Evolutionary conservation across 2,797 vertebrate genomes (phyloP).

Genomic region (Odontamblyopus lacepedii): DNA sequence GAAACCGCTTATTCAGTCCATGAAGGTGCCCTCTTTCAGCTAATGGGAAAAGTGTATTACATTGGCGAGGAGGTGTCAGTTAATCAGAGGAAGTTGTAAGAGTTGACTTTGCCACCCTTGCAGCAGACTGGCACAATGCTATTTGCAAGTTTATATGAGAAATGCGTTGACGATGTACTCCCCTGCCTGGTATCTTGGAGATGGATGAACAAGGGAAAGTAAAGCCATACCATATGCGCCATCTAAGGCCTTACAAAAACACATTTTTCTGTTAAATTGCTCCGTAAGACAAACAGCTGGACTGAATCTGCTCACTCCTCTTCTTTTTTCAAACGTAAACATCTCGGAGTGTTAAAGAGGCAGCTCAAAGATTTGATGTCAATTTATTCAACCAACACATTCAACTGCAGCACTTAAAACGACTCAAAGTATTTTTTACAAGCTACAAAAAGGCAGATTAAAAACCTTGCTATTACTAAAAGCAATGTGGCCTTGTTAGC

Average conservation of each 20-base stretch:
- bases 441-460: slow-evolving; percentile 4
- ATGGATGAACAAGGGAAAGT: slow-evolving; percentile 49
- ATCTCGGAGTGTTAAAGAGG: slow-evolving; percentile 48
- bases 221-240: slow-evolving; percentile 45
- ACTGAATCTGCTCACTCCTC: slow-evolving; percentile 50
- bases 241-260: slow-evolving; percentile 59
- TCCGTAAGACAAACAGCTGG: slow-evolving; percentile 69
- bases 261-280: slow-evolving; percentile 62
- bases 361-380: slow-evolving; percentile 36
- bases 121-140: slow-evolving; percentile 21
- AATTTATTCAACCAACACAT: slow-evolving; percentile 36
- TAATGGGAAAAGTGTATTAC: slow-evolving; percentile 40
- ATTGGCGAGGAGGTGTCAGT: slow-evolving; percentile 34
- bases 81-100: slow-evolving; percentile 46
- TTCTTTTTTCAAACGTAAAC: slow-evolving; percentile 38
- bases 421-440: slow-evolving; percentile 12
- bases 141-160: slow-evolving; percentile 23
- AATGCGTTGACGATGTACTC: slow-evolving; percentile 17
- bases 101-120: slow-evolving; percentile 33
- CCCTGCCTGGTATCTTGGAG: slow-evolving; percentile 41
- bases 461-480: slow-evolving; percentile 9
- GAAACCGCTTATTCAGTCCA: slow-evolving; percentile 68
- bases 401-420: slow-evolving; percentile 27
- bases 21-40: slow-evolving; percentile 75
- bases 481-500: slow-evolving; percentile 18